These are phyloP conservation scores for Clivina fossor DNA, from an alignment of 2,888 invertebrate genomes.

Conservation along the genomic window DNA sequence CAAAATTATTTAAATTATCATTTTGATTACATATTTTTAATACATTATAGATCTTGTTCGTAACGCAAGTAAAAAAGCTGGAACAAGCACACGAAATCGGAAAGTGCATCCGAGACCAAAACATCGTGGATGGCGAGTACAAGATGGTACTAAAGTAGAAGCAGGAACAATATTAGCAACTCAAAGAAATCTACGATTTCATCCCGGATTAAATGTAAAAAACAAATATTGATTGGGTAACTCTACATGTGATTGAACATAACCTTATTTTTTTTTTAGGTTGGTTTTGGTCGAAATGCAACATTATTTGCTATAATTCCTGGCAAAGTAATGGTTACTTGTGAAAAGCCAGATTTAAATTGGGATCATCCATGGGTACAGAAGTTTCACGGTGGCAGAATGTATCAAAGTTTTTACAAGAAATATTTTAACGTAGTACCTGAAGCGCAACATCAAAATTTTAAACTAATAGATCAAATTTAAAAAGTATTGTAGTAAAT, in stretches of 20 bases:
- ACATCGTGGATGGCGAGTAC: slow-evolving; percentile 76
- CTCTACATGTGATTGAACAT: too few species aligned
- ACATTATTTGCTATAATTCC: slow-evolving; percentile 78
- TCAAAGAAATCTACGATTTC: slow-evolving; percentile 71
- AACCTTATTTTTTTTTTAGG: slow-evolving; percentile 58
- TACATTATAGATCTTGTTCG: slow-evolving; percentile 56
- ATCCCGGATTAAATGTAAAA: slow-evolving; percentile 77
- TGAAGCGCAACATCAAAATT: slow-evolving; percentile 73
- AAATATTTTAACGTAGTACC: slow-evolving; percentile 86
- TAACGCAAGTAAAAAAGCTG: slow-evolving; percentile 73
- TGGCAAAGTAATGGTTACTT: slow-evolving; percentile 78
- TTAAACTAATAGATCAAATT: slow-evolving; percentile 73
- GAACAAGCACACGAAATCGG: slow-evolving; percentile 70
- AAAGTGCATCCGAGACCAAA: slow-evolving; percentile 70
- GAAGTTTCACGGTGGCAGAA: slow-evolving; percentile 64
- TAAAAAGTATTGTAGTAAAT: slow-evolving; percentile 49
- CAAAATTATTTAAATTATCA: too few species aligned
- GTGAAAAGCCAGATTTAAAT: slow-evolving; percentile 77
- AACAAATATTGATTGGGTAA: neutral
- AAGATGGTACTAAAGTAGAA: slow-evolving; percentile 68
- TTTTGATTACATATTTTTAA: too few species aligned
- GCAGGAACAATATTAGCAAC: slow-evolving; percentile 69
- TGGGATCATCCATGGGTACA: slow-evolving; percentile 78
- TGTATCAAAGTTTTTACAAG: slow-evolving; percentile 71
- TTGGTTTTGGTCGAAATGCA: slow-evolving; percentile 77